Percentiles rank a stretch among this genome's conserved stretches.
These are phyloP conservation scores for Petrocephalus sullivani DNA, from an alignment of 2,797 vertebrate species.

Conservation along the genomic window DNA sequence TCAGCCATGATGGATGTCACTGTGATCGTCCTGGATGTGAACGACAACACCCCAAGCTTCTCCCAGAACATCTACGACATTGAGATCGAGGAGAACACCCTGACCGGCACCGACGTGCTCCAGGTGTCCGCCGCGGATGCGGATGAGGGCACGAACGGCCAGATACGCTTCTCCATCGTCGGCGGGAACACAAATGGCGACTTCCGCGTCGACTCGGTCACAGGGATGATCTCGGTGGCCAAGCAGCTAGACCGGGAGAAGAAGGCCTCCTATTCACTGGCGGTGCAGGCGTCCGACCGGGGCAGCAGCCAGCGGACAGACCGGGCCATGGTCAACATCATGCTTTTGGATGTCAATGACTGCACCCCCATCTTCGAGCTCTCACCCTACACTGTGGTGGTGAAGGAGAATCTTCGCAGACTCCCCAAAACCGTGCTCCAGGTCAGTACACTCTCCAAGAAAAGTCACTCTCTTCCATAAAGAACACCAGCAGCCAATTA, in stretches of 20 bases:
- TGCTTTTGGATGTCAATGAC: slow-evolving; percentile 85
- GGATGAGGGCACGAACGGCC: slow-evolving; percentile 86
- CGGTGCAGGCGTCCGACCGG: slow-evolving; percentile 79
- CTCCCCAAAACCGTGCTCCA: slow-evolving; percentile 82
- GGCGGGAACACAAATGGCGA: slow-evolving; percentile 66
- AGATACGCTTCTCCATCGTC: slow-evolving; percentile 80
- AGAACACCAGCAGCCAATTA: no score
- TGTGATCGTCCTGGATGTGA: slow-evolving; percentile 83
- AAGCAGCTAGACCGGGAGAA: slow-evolving; percentile 83
- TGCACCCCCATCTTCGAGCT: slow-evolving; percentile 81
- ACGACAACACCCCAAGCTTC: slow-evolving; percentile 88
- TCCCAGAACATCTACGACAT: slow-evolving; percentile 79
- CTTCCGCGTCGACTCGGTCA: slow-evolving; percentile 88
- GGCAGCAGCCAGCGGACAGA: slow-evolving; percentile 82
- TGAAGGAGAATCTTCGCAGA: slow-evolving; percentile 75
- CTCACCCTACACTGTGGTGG: slow-evolving; percentile 79
- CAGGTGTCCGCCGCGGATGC: slow-evolving; percentile 79
- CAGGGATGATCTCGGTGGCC: slow-evolving; percentile 81
- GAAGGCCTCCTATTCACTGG: slow-evolving; percentile 66
- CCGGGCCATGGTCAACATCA: slow-evolving; percentile 69
- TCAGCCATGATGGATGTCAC: slow-evolving; percentile 79
- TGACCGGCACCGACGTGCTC: slow-evolving; percentile 80
- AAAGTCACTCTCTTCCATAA: background rate
- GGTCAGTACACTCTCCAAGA: slow-evolving; percentile 57
- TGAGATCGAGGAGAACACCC: slow-evolving; percentile 77